These are phyloP conservation scores for Ophion obscuratus DNA, from an alignment of 2,888 invertebrate species.

Conservation along the genomic window DNA sequence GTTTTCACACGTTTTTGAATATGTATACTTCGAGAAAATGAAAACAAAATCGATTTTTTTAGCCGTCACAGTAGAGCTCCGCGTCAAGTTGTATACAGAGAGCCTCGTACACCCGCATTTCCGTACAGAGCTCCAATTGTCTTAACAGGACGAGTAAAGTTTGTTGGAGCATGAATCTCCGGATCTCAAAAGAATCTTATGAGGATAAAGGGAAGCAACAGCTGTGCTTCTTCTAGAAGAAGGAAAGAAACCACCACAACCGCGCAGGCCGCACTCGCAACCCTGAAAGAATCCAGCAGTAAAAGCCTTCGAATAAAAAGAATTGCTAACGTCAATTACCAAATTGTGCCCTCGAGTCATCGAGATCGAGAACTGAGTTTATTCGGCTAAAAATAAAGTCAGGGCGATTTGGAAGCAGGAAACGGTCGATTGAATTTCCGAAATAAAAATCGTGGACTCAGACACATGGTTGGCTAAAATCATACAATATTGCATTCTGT, in stretches of 20 bases:
- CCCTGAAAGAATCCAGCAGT: not conserved
- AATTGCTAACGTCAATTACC: not conserved
- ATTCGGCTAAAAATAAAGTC: not conserved
- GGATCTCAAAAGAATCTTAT: conserved; percentile 32
- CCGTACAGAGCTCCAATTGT: conserved; percentile 50
- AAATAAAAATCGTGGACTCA: too few relatives aligned
- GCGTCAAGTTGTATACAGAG: not conserved
- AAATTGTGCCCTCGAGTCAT: not conserved
- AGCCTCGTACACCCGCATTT: conserved; percentile 53
- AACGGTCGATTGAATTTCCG: too few relatives aligned
- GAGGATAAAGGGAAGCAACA: conserved; percentile 30
- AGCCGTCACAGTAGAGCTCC: too few relatives aligned
- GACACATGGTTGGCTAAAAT: too few relatives aligned
- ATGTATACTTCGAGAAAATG: too few relatives aligned
- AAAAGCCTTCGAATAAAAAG: not conserved
- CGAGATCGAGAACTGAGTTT: not conserved
- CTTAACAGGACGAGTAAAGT: conserved; percentile 15
- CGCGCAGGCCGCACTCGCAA: not conserved
- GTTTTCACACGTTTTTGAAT: too few relatives aligned
- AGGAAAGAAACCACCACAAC: not conserved
- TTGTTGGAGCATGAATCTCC: conserved; percentile 12
- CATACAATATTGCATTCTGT: too few relatives aligned
- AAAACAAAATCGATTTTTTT: too few relatives aligned
- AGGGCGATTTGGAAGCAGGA: not conserved
- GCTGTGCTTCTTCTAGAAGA: not conserved